phyloP scores from a whole-genome alignment of 1,140 invertebrate species.

The Pogonomyrmex barbatus region DNA sequence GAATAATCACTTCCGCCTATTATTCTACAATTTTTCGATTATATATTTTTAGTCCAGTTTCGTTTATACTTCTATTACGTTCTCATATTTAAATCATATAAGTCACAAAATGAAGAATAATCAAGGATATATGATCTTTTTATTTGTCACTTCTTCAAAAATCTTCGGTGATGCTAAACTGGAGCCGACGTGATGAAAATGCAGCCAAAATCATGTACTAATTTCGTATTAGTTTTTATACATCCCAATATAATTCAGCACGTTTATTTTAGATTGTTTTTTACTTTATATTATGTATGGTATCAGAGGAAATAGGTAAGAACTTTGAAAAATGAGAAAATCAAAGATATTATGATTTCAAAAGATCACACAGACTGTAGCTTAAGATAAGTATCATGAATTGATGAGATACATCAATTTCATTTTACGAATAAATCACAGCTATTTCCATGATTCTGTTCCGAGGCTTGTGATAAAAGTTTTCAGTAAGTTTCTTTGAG shows the following conservation, averaged over 20 bases:
- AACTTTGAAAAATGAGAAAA: neutral
- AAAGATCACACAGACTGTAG: neutral
- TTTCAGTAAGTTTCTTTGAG: constrained; percentile 7
- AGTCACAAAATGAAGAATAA: neutral
- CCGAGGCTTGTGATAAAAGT: neutral
- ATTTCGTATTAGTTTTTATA: neutral
- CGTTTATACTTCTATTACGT: neutral
- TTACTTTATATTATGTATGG: neutral
- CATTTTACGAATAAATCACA: neutral
- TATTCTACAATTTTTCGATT: neutral
- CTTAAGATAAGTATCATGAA: neutral
- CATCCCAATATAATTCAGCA: neutral
- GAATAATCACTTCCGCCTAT: constrained; percentile 5
- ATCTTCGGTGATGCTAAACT: too few species aligned
- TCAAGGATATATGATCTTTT: neutral
- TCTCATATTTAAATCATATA: neutral
- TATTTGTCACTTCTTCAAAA: neutral
- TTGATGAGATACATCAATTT: constrained; percentile 49
- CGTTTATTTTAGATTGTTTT: neutral
- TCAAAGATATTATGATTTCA: constrained; percentile 23
- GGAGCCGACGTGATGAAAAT: too few species aligned
- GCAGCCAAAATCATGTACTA: neutral
- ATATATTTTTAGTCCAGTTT: neutral
- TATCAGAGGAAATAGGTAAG: neutral
- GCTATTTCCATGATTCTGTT: neutral